Conservation (phyloP, 1,140 invertebrate genomes). For the Neodiprion pinetum region DNA sequence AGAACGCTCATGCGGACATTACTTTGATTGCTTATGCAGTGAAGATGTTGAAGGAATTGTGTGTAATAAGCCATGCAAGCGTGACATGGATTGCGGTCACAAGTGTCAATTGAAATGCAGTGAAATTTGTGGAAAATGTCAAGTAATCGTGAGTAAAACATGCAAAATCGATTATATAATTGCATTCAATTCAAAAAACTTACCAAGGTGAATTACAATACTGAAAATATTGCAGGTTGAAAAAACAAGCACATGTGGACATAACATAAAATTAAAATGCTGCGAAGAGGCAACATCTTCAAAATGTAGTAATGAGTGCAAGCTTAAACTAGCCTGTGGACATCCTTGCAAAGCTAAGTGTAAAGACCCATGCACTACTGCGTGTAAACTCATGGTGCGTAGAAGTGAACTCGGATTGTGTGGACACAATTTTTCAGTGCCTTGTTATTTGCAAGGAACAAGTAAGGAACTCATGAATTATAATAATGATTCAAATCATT, state of each 20-base stretch:
- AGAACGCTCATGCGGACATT: conserved; percentile 55
- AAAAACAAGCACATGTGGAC: not conserved
- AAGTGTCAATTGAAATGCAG: not conserved
- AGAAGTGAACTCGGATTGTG: not conserved
- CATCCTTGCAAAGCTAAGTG: not conserved
- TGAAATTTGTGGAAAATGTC: not conserved
- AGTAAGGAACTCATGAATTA: not conserved
- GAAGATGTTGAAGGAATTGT: not conserved
- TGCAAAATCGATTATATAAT: not conserved
- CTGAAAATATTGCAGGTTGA: not conserved
- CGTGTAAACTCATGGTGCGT: not conserved
- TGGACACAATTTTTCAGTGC: not conserved
- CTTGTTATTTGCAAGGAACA: not conserved
- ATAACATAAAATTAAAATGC: not conserved
- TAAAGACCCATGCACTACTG: not conserved
- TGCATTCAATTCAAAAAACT: not conserved
- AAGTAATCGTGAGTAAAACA: not conserved
- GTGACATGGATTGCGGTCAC: not conserved
- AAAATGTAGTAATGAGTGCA: not conserved
- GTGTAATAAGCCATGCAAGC: not conserved
- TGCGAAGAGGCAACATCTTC: conserved; percentile 1
- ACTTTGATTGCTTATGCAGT: not conserved
- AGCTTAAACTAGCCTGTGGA: not conserved
- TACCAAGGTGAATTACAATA: not conserved
- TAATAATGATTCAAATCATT: not conserved